Evolutionary conservation across 2,888 invertebrate genomes (phyloP), one percentile per base, ranked within the genome.

Genomic region (Oscheius sp.): DNA sequence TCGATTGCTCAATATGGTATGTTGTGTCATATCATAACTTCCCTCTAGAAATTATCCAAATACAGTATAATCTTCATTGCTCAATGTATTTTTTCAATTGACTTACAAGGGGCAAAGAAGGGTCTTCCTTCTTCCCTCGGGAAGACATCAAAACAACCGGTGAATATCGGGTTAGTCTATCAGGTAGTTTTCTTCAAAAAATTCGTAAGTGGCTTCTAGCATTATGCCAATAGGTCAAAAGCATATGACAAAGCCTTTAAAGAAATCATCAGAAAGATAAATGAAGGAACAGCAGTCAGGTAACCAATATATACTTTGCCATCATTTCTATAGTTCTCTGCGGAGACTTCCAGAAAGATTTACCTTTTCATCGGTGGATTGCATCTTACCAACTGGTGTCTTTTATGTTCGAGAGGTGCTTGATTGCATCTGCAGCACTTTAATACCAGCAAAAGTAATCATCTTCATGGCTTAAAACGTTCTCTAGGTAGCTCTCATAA

Each of bases 381-480:
- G 84, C 61, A 77, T 82, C 33, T 68, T 84, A 12, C 83, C 84
- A 1, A 81, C 78, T 17, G 83, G 83, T 8, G 73, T 74, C 8
- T 84, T 84, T 56, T 80, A 73, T 51, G 84, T 83, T 2, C 65
- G 76, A 14, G 77, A 84, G 49, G 82, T 84, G 1, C 71, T 84
- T 22, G 74, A 80, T 56, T 84, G 84, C 61, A 72, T 84, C n/a
- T 84, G 84, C 67, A 75, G 81, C 33, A 78, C 73, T 33, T 68
- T 83, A 49, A 75, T 82, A 8, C 59, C 73, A 5, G 73, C 75
- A 36, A 73, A 74, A 32, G 74, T 71, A 32, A 32, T 47, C 2
- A 14, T 45, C 3, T 4, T 2, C 3, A 2, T 57, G 17, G 2
- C 2, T 2, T 2, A 36, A 30, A 61, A 28, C 33, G n/a, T 1